Base-by-base conservation (phyloP, 2,113 vertebrate species). In the Eira barbara region DNA sequence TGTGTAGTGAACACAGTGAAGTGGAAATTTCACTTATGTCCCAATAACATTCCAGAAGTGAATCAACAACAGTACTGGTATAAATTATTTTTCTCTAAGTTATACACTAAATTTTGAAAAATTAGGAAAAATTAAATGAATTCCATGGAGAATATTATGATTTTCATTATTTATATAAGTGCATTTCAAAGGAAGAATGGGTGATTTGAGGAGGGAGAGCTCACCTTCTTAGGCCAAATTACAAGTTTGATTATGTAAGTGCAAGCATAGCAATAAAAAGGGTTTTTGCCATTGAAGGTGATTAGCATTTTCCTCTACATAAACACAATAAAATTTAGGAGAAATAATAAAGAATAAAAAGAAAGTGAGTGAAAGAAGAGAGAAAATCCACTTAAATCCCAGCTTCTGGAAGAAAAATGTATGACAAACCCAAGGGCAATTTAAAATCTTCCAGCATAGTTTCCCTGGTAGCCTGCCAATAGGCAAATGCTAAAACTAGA, bases 401-500 rank as follows among this genome's bases (percentile, higher is more conserved):
- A 20, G 49, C 34, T 94, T 83, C 47, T 87, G 67, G 63, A 97
- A 94, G 69, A 73, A 91, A 73, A 92, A 92, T 65, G 42, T 25
- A 71, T 61, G 90, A 92, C 69, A 97, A 83, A 17, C 65, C 61
- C 57, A 95, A 96, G 94, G 79, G 20, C 81, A 78, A 81, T 55
- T 92, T 57, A 49, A 93, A 84, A 81, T 67, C n/a, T 78, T 80
- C 80, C 79, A 87, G 49, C 63, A 71, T n/a, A 52, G 27, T 31
- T 89, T 96, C 67, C 67, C 91, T 73, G 84, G 63, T 87, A 89
- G 59, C 42, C 34, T 93, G 78, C 61, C 91, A 96, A 93, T 12
- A 94, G 65, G 73, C 80, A 97, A 94, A 95, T 71, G 74, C 31
- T 84, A 67, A 63, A 73, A 45, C 49, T 61, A 29, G 49, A 93